Conservation (phyloP, 2,888 invertebrate species). For the Chesias legatella region DNA sequence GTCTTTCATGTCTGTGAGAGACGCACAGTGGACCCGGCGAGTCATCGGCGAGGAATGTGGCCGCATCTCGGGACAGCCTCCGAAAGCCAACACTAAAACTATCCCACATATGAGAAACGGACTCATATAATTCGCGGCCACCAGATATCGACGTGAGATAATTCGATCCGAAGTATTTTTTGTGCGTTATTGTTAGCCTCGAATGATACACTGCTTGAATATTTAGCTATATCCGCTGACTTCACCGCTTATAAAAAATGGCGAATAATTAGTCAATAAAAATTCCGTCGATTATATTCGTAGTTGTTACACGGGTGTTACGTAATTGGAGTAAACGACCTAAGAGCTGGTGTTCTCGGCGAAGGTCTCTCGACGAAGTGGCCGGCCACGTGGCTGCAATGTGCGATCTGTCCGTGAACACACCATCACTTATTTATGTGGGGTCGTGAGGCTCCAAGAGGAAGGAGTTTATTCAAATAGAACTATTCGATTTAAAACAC, state of each 20-base stretch:
- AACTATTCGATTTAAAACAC: conserved; percentile 22
- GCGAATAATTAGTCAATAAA: conserved; percentile 80
- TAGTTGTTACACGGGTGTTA: conserved; percentile 73
- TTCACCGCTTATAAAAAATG: conserved; percentile 76
- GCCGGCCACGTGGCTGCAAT: conserved; percentile 58
- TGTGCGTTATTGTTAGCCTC: conserved; percentile 74
- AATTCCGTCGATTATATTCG: conserved; percentile 76
- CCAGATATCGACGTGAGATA: conserved; percentile 68
- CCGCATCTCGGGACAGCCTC: conserved; percentile 52
- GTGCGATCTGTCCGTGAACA: conserved; percentile 29
- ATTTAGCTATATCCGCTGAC: conserved; percentile 80
- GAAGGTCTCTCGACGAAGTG: conserved; percentile 63
- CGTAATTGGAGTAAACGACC: conserved; percentile 80
- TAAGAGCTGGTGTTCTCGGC: conserved; percentile 59
- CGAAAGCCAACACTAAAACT: conserved; percentile 27
- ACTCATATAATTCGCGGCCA: conserved; percentile 30
- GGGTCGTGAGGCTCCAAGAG: conserved; percentile 16
- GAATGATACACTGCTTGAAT: conserved; percentile 79
- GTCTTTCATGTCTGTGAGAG: conserved; percentile 48
- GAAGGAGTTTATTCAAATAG: conserved; percentile 25
- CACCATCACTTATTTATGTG: conserved; percentile 20
- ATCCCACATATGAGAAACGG: conserved; percentile 14
- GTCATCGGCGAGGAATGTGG: conserved; percentile 71
- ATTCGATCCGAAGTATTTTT: conserved; percentile 59
- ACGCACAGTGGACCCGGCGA: conserved; percentile 45